A percentile compares a stretch with the other conserved stretches of the same genome.
phyloP scores from a whole-genome alignment of 2,888 invertebrate genomes.

The Amphiduros pacificus region DNA sequence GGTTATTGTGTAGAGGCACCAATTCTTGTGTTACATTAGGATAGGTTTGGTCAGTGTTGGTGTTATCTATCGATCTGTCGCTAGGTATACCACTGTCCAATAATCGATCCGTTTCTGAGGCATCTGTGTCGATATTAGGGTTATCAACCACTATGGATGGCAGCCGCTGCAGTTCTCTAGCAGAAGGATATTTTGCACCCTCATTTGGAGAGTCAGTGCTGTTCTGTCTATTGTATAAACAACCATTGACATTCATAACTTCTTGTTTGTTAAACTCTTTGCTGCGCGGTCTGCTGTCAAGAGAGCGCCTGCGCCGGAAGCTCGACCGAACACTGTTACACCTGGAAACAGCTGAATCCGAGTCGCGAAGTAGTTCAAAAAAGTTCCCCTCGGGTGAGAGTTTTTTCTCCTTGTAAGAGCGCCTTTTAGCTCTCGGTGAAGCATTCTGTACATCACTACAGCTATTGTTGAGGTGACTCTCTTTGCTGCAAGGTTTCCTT shows the following conservation, averaged over 20 bases:
- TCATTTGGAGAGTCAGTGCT: not conserved
- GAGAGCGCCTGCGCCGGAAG: not conserved
- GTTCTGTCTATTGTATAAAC: not conserved
- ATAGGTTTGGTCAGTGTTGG: not conserved
- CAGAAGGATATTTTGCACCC: not conserved
- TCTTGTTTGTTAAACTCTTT: not conserved
- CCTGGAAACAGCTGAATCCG: not conserved
- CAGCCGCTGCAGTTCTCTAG: not conserved
- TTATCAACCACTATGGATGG: conserved; percentile 12
- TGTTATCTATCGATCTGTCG: not conserved
- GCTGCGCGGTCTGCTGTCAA: not conserved
- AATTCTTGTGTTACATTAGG: not conserved
- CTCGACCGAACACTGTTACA: not conserved
- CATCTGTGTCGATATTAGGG: not conserved
- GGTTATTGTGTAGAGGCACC: too few species aligned
- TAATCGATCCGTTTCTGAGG: conserved; percentile 13
- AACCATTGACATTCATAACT: not conserved
- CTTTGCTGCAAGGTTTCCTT: too few species aligned
- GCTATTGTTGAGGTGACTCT: not conserved
- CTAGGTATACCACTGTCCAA: conserved; percentile 5
- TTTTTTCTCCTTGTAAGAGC: not conserved
- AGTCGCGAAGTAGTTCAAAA: not conserved
- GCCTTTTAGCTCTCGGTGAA: not conserved
- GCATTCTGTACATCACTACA: not conserved
- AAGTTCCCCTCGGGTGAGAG: not conserved